phyloP scores from a whole-genome alignment of 2,113 vertebrate genomes.

The Callaeas wilsoni region DNA sequence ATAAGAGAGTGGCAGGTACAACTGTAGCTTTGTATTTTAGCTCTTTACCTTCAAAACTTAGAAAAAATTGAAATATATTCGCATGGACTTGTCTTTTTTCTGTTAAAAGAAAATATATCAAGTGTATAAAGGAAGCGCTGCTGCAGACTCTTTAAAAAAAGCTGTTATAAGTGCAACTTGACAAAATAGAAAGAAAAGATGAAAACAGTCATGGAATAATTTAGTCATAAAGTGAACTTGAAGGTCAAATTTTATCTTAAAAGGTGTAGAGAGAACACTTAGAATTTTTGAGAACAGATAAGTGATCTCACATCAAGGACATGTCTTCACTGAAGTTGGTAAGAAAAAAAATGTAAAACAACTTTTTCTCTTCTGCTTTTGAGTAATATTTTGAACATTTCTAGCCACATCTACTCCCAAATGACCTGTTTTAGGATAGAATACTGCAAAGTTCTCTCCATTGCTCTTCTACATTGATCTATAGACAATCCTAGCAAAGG shows the following conservation, averaged over 20 bases:
- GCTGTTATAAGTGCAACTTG: background rate
- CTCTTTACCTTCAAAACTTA: background rate
- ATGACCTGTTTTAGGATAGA: background rate
- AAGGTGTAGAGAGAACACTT: background rate
- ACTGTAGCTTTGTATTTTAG: background rate
- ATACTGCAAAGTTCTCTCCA: background rate
- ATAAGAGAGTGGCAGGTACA: background rate
- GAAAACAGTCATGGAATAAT: slow-evolving; percentile 4
- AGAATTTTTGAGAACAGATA: slow-evolving; percentile 3
- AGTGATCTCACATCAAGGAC: background rate
- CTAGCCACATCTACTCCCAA: background rate
- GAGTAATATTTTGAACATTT: slow-evolving; percentile 17
- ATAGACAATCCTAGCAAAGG: background rate
- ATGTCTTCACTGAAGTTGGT: background rate
- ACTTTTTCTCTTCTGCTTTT: slow-evolving; percentile 32
- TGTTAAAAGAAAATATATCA: background rate
- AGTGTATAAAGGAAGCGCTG: background rate
- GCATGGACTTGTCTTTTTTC: background rate
- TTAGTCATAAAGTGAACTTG: slow-evolving; percentile 20
- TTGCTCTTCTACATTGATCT: background rate
- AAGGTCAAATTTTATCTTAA: slow-evolving; percentile 45
- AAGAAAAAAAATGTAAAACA: background rate
- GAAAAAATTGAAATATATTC: background rate
- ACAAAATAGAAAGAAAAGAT: slow-evolving; percentile 6
- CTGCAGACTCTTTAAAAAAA: background rate